phyloP scores from a whole-genome alignment of 2,888 invertebrate genomes.

The Lottia gigantea region DNA sequence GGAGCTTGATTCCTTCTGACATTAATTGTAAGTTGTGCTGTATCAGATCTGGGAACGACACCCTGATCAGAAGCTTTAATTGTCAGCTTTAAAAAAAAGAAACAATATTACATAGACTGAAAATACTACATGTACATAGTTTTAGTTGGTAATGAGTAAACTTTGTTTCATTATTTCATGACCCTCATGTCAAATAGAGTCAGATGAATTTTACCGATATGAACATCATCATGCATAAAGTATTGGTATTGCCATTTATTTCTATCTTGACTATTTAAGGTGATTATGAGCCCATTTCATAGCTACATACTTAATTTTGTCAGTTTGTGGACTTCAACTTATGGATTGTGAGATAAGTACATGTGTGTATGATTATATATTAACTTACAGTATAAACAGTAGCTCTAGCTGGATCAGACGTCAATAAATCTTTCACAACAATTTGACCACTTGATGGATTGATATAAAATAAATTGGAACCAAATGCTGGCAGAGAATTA shows the following conservation, averaged over 20 bases:
- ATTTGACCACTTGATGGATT: slow-evolving; percentile 38
- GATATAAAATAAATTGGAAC: slow-evolving; percentile 26
- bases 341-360: slow-evolving; percentile 6
- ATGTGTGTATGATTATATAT: not conserved
- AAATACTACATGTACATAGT: not conserved
- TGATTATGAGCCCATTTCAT: no score
- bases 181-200: no score
- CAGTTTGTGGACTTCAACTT: slow-evolving; percentile 9
- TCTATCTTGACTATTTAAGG: no score
- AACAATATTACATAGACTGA: not conserved
- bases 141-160: not conserved
- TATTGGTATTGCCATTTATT: no score
- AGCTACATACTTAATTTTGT: no score
- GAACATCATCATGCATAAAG: no score
- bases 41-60: slow-evolving; percentile 21
- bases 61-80: slow-evolving; percentile 35
- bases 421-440: slow-evolving; percentile 24
- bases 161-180: no score
- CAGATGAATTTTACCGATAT: no score
- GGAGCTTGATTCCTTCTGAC: slow-evolving; percentile 37
- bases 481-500: slow-evolving; percentile 17
- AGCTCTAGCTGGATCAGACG: slow-evolving; percentile 11
- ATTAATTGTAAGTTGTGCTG: slow-evolving; percentile 21
- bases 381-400: slow-evolving; percentile 20
- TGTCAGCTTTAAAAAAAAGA: slow-evolving; percentile 25